Conservation (phyloP, 2,797 vertebrate genomes). For the Phoebastria nigripes region DNA sequence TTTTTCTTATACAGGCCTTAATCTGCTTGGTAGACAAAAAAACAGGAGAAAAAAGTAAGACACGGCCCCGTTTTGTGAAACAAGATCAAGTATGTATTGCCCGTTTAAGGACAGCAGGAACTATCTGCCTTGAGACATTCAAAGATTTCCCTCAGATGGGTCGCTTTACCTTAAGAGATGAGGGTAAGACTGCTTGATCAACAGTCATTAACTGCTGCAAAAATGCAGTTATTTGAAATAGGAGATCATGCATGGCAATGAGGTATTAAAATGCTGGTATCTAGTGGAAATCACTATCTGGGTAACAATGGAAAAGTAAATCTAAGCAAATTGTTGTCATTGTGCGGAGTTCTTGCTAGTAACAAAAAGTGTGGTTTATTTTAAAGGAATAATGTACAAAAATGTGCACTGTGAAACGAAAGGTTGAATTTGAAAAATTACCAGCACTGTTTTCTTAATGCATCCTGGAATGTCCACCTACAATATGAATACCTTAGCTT, state of each 20-base stretch:
- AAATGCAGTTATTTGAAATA: background rate
- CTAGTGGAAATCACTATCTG: background rate
- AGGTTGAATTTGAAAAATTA: background rate
- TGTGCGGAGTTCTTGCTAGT: background rate
- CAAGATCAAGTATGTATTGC: constrained; percentile 98
- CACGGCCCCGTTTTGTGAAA: constrained; percentile 94
- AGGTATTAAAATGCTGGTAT: background rate
- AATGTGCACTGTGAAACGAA: background rate
- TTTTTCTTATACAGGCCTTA: constrained; percentile 84
- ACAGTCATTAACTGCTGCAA: background rate
- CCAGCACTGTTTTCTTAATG: background rate
- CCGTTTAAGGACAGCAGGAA: constrained; percentile 92
- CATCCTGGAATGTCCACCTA: background rate
- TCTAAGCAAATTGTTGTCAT: background rate
- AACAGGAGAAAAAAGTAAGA: constrained; percentile 95
- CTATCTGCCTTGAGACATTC: constrained; percentile 98
- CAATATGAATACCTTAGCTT: background rate
- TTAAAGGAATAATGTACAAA: background rate
- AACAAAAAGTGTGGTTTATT: background rate
- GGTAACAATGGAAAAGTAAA: background rate
- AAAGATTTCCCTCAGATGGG: constrained; percentile 99
- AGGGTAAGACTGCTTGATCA: constrained; percentile 79
- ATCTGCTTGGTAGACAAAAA: constrained; percentile 99
- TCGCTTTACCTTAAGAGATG: constrained; percentile 95
- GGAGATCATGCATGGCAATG: background rate